Evolutionary conservation across 1,140 invertebrate species (phyloP).

Genomic region (Trachymyrmex septentrionalis): DNA sequence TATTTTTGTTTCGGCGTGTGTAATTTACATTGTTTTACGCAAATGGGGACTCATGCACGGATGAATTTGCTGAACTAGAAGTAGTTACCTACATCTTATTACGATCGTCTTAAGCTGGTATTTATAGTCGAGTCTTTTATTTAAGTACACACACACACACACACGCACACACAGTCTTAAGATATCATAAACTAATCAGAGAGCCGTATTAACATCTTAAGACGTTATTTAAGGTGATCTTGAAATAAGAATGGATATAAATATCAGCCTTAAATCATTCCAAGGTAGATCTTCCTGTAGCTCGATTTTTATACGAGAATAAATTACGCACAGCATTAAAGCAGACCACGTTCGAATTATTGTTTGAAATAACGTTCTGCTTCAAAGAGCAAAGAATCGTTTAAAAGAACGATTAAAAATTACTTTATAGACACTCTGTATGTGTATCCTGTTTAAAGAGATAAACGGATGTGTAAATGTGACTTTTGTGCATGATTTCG

Average conservation of each 20-base stretch:
- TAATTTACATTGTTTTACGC: constrained; percentile 4
- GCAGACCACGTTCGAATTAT: neutral
- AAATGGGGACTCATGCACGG: neutral
- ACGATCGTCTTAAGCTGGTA: neutral
- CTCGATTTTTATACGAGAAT: neutral
- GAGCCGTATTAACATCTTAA: no score
- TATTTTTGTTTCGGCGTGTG: constrained; percentile 30
- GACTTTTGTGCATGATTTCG: constrained; percentile 23
- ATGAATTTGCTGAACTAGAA: neutral
- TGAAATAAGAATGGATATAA: no score
- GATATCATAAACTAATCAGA: no score
- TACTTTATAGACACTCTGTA: neutral
- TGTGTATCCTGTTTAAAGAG: neutral
- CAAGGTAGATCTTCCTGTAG: neutral
- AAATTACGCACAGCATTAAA: neutral
- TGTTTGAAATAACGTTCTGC: neutral
- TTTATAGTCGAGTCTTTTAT: no score
- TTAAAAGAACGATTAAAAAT: neutral
- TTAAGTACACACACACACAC: no score
- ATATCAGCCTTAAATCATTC: neutral
- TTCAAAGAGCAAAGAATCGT: neutral
- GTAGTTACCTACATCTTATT: neutral
- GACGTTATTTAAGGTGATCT: no score
- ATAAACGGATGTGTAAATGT: neutral
- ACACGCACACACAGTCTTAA: no score